phyloP scores from a whole-genome alignment of 1,140 invertebrate genomes.

The Nephila pilipes region DNA sequence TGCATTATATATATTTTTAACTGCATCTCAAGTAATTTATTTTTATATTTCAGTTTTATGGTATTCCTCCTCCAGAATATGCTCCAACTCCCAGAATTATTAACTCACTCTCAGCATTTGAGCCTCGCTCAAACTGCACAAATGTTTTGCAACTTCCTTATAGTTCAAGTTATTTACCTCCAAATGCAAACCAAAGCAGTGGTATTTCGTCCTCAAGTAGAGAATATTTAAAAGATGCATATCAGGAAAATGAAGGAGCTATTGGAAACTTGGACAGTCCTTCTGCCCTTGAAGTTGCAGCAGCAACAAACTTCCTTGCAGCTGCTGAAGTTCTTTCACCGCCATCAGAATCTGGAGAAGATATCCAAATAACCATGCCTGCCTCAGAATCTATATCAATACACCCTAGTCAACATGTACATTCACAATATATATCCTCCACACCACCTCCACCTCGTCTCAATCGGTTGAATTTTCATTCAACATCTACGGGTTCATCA shows the following conservation, averaged over 20 bases:
- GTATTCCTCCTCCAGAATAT: slow-evolving; percentile 71
- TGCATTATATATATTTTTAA: too few relatives aligned
- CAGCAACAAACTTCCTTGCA: slow-evolving; percentile 40
- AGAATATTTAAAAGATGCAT: not conserved
- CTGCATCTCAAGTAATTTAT: not conserved
- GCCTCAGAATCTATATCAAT: not conserved
- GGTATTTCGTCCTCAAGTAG: not conserved
- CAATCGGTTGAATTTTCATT: not conserved
- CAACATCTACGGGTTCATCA: slow-evolving; percentile 28
- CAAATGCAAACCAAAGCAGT: not conserved
- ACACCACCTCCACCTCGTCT: slow-evolving; percentile 46
- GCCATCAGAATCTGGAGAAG: not conserved
- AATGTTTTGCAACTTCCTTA: not conserved
- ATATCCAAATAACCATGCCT: not conserved
- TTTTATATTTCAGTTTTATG: slow-evolving; percentile 62
- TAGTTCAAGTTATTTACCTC: slow-evolving; percentile 19
- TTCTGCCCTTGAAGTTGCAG: not conserved
- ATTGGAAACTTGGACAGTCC: not conserved
- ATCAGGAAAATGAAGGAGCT: not conserved
- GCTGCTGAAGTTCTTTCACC: slow-evolving; percentile 57
- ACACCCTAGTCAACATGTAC: not conserved
- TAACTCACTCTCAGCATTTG: not conserved
- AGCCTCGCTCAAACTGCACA: not conserved
- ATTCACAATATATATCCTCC: slow-evolving; percentile 10
- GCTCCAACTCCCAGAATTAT: slow-evolving; percentile 9